Base-by-base conservation (phyloP, 2,888 invertebrate genomes). In the Ceratothoa steindachneri region DNA sequence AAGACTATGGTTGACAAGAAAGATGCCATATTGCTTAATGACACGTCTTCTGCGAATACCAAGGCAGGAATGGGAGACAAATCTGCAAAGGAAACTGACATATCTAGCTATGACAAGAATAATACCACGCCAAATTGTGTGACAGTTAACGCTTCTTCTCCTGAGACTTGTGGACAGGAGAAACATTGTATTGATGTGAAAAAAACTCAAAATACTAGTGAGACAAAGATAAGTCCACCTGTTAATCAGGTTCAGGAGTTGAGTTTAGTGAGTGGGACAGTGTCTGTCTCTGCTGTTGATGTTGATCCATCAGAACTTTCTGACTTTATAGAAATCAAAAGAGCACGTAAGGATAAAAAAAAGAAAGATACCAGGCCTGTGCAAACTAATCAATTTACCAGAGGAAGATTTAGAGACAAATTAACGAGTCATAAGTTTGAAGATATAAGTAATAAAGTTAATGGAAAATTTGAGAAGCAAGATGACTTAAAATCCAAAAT, bases 261-360 rank as follows among this genome's bases (percentile, higher is more conserved):
- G 15, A 15, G 41, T 41, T 15, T 41, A 41, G 41, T 41, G 5
- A 41, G 41, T 41, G 41, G 41, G 15, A 41, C 5, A 41, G 41
- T 41, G 41, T 41, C 41, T 24, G 24, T 60, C 19, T 22, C 67
- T 1, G 53, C 24, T 7, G 55, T 4, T 3, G 67, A 75, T 12
- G 53, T 75, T 3, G 73, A 73, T 67, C 75, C 75, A 0, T 69
- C 73, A 15, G 75, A 76, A n/a, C 30, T 76, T 28, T 65, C 72
- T 3, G 71, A 76, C 52, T 76, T 76, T 24, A 76, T 72, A 0
- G 73, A 76, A 55, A 76, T 76, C 15, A 71, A 72, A 7, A 41
- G 41, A 15, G 15, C 41, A 41, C 41, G 41, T 9, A 41, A 41
- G 15, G 41, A 41, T 41, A 41, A 41, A 15, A 9, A 5, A 9